Base-by-base conservation (phyloP, 1,140 invertebrate genomes). In the Subanguina moxae region DNA sequence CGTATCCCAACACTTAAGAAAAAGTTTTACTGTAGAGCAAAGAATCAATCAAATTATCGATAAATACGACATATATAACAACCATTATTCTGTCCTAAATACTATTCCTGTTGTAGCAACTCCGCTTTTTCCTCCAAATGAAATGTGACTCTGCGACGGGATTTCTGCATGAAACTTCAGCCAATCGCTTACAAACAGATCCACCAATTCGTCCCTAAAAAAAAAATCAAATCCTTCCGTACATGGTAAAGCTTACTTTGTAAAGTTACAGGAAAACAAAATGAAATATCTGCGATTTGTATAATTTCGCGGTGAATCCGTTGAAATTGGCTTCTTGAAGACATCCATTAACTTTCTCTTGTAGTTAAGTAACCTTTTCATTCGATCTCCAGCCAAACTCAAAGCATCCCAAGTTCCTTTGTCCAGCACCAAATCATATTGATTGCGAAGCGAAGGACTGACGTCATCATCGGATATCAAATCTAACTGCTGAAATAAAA, bases 191-290 rank as follows among this genome's bases (percentile, higher is more conserved):
- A 84, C 78, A 82, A 93, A 93, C 74, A 91, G 89, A 1, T 85
- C 82, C 8, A 87, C 68, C 27, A 96, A 80, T 84, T 96, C 92
- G 0, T 88, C 86, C 77, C 57, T 76, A 72, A 75, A 23, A 25
- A 8, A 21, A 27, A 71, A 45, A 42, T 25, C 13, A 30, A 48
- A 21, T 3, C 25, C 0, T 30, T 70, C 13, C 15, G 3, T 3
- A 48, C 19, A 48, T 0, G 17, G n/a, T n/a, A 1, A 73, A 21
- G 56, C 61, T 63, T 70, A 78, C 75, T 90, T 88, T 0, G 92
- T 94, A 91, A 92, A 95, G 82, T 95, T 95, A 83, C 93, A 96
- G 0, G 92, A 94, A 0, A 92, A 92, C 65, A 97, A 88, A 7
- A 93, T 85, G 68, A 94, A 90, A 42, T 89, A 80, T 30, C 89